A percentile compares a stretch with the other conserved stretches of the same genome.
Conservation (phyloP, 1,140 invertebrate species). For the Pseudomyrmex concolor region DNA sequence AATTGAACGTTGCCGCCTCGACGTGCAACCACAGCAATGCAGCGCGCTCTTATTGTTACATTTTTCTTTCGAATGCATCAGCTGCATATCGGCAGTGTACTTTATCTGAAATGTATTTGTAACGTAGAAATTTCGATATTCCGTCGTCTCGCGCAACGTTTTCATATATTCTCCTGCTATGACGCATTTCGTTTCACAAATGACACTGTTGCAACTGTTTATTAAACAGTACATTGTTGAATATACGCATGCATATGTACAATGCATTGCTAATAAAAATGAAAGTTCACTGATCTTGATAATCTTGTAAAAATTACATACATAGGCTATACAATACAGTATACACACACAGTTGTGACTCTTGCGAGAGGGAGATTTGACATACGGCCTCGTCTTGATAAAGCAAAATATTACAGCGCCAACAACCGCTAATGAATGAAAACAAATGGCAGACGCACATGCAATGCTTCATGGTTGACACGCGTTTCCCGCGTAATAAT, state of each 20-base stretch:
- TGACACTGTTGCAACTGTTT: background rate
- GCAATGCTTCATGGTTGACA: slow-evolving; percentile 65
- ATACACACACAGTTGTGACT: background rate
- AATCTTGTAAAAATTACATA: slow-evolving; percentile 23
- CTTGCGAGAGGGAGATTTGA: slow-evolving; percentile 3
- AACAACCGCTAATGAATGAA: slow-evolving; percentile 71
- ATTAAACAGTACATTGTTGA: no score
- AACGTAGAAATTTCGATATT: background rate
- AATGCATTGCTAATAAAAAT: no score
- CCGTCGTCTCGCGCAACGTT: background rate
- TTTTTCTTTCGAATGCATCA: slow-evolving; percentile 28
- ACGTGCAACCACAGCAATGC: slow-evolving; percentile 28
- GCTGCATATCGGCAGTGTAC: background rate
- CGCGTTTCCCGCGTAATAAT: slow-evolving; percentile 63
- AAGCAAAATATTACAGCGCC: slow-evolving; percentile 57
- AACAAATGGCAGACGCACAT: slow-evolving; percentile 62
- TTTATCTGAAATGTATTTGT: background rate
- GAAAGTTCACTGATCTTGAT: background rate
- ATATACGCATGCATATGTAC: no score
- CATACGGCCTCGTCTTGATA: slow-evolving; percentile 29
- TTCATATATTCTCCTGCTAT: background rate
- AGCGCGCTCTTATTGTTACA: slow-evolving; percentile 7
- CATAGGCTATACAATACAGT: background rate
- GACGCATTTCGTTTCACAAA: background rate
- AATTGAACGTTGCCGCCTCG: slow-evolving; percentile 44